phyloP scores from a whole-genome alignment of 2,888 invertebrate genomes.

The Apoda limacodes region DNA sequence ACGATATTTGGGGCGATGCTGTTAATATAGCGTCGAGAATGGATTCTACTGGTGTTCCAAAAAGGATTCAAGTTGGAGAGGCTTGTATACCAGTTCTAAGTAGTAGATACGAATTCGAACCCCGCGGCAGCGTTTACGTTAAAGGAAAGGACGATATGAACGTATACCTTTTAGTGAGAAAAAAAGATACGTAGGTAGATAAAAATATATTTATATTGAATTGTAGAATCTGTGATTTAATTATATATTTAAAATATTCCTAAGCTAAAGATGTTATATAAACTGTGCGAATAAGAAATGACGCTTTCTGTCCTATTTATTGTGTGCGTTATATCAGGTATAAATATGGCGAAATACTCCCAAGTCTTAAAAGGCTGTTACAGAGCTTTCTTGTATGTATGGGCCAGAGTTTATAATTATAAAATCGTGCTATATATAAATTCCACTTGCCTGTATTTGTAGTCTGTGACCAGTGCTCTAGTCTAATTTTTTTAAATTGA shows the following conservation, averaged over 20 bases:
- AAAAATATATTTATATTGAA: slow-evolving; percentile 19
- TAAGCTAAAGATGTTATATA: no score
- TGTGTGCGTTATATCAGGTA: slow-evolving; percentile 30
- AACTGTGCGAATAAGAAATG: no score
- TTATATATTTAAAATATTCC: slow-evolving; percentile 30
- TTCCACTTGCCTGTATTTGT: slow-evolving; percentile 52
- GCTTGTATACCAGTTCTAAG: slow-evolving; percentile 78
- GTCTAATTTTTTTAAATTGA: no score
- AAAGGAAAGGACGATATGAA: slow-evolving; percentile 98
- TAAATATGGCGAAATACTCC: slow-evolving; percentile 45
- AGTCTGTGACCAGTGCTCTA: slow-evolving; percentile 62
- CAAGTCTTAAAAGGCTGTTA: slow-evolving; percentile 38
- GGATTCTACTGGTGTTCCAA: slow-evolving; percentile 95
- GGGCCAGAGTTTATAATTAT: no score
- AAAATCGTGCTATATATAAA: no score
- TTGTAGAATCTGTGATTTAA: slow-evolving; percentile 66
- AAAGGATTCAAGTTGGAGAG: slow-evolving; percentile 86
- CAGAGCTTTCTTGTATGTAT: no score
- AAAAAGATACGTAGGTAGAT: slow-evolving; percentile 50
- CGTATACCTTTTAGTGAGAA: slow-evolving; percentile 79
- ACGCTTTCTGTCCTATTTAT: slow-evolving; percentile 23
- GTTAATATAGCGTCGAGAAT: slow-evolving; percentile 97
- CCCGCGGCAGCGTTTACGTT: slow-evolving; percentile 93
- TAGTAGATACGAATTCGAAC: slow-evolving; percentile 86
- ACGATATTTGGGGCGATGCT: slow-evolving; percentile 99